phyloP scores from a whole-genome alignment of 2,113 vertebrate genomes.

The Leuciscus idus region DNA sequence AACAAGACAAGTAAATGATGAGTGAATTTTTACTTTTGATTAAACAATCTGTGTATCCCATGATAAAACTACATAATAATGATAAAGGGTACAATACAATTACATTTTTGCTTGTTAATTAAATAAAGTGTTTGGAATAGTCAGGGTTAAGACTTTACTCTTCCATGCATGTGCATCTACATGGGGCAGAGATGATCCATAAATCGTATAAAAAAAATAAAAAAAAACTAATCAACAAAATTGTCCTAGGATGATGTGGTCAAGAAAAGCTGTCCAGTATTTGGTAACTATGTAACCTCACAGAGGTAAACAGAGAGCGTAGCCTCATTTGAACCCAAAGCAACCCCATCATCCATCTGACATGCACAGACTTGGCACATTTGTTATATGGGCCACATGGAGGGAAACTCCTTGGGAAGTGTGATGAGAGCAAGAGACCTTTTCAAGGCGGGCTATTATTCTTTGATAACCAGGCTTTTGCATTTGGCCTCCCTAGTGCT shows the following conservation, averaged over 20 bases:
- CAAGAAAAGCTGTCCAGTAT: constrained; percentile 33
- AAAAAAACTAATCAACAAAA: not conserved
- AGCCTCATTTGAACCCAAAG: constrained; percentile 50
- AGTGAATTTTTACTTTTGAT: not conserved
- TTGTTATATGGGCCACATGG: constrained; percentile 49
- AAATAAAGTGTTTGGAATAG: not conserved
- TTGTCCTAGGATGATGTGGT: not conserved
- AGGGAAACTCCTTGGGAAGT: constrained; percentile 61
- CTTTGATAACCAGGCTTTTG: constrained; percentile 63
- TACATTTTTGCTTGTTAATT: not conserved
- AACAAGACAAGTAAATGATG: not conserved
- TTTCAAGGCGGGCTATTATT: constrained; percentile 61
- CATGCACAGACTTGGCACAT: constrained; percentile 54
- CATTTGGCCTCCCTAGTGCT: constrained; percentile 58
- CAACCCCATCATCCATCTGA: constrained; percentile 50
- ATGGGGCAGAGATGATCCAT: constrained; percentile 14
- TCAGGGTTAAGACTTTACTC: not conserved
- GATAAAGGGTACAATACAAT: not conserved
- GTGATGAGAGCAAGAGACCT: constrained; percentile 55
- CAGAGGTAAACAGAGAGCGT: constrained; percentile 38
- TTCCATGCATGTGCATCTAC: not conserved
- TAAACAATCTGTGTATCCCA: not conserved
- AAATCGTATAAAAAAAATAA: not conserved
- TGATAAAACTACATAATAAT: not conserved
- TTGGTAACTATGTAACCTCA: constrained; percentile 55